These are phyloP conservation scores for Phrynocephalus versicolor DNA, from an alignment of 2,113 vertebrate genomes.

Conservation along the genomic window DNA sequence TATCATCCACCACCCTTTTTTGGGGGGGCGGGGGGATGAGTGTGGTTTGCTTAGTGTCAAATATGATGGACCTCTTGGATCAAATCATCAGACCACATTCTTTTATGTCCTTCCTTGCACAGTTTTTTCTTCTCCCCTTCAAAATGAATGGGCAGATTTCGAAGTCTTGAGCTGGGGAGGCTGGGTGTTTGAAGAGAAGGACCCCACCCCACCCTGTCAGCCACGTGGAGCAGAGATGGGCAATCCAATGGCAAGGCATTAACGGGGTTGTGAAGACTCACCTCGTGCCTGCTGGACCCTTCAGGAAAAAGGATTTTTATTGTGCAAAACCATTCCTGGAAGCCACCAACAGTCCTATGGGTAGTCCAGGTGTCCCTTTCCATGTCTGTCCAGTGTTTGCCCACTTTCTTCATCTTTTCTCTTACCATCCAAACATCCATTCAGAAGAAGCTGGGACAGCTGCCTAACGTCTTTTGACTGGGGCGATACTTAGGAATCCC, in stretches of 20 bases:
- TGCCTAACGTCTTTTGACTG: not conserved
- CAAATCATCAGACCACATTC: conserved; percentile 18
- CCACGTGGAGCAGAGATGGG: not conserved
- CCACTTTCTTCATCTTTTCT: too few relatives aligned
- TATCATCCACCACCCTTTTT: not conserved
- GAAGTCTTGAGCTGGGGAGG: not conserved
- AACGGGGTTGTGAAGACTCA: not conserved
- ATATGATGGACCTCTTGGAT: conserved; percentile 11
- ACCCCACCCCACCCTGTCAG: not conserved
- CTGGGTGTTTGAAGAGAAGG: not conserved
- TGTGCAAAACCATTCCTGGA: too few relatives aligned
- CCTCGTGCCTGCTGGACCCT: too few relatives aligned
- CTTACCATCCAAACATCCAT: too few relatives aligned
- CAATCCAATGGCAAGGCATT: not conserved
- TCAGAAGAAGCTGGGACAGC: not conserved
- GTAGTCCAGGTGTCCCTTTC: too few relatives aligned
- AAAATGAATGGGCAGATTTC: conserved; percentile 15
- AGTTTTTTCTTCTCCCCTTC: not conserved
- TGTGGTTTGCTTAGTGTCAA: not conserved
- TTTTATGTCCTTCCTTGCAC: conserved; percentile 14
- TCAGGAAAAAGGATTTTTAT: too few relatives aligned
- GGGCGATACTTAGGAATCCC: not conserved
- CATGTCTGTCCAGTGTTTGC: too few relatives aligned
- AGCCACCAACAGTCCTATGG: too few relatives aligned
- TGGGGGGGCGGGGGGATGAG: too few relatives aligned